Evolutionary conservation across 30 jellyfish, hydroid and myxozoan genomes (phyloP).

Genomic region (Chrysaora quinquecirrha): DNA sequence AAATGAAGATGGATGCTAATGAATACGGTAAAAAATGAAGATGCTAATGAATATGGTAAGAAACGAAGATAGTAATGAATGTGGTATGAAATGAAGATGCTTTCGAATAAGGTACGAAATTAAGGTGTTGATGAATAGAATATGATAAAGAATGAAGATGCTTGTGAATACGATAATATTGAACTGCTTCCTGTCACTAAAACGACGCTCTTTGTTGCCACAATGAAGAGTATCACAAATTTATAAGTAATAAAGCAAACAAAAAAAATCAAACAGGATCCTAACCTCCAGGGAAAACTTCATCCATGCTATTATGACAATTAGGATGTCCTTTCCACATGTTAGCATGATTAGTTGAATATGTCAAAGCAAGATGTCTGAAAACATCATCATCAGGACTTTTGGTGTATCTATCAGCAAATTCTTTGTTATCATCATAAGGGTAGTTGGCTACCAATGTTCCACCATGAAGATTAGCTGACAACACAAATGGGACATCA

Average conservation of each 20-base stretch:
- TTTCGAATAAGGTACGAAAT: no score
- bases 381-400: constrained; percentile 93
- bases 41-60: no score
- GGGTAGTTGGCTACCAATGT: constrained; percentile 98
- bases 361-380: constrained; percentile 72
- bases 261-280: neutral
- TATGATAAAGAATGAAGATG: no score
- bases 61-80: no score
- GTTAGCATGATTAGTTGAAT: constrained; percentile 83
- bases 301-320: constrained; percentile 64
- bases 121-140: no score
- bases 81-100: no score
- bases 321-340: constrained; percentile 82
- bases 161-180: no score
- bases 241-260: neutral
- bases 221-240: neutral
- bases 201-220: no score
- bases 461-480: constrained; percentile 99
- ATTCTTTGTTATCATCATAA: constrained; percentile 76
- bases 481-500: constrained; percentile 84
- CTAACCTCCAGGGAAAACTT: constrained; percentile 71
- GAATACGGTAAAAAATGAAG: no score
- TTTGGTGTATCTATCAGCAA: constrained; percentile 49
- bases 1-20: no score
- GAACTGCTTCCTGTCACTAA: no score